These are phyloP conservation scores for Neomonachus schauinslandi DNA, from an alignment of 2,113 vertebrate species.

Conservation along the genomic window DNA sequence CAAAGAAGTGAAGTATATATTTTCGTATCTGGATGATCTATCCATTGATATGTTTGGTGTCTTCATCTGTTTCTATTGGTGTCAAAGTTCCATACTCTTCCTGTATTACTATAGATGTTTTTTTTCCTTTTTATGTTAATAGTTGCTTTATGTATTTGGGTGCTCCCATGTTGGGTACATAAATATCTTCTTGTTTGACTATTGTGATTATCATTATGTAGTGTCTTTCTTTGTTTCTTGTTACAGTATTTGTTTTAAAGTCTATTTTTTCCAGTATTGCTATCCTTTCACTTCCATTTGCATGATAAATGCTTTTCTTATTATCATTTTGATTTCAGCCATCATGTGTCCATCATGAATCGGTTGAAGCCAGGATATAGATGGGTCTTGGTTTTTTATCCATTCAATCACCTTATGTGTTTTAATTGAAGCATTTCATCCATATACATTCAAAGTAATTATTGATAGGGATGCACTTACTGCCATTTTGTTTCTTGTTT, in stretches of 20 bases:
- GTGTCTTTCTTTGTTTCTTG: neutral
- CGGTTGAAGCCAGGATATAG: neutral
- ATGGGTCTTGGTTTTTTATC: neutral
- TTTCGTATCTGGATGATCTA: neutral
- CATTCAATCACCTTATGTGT: neutral
- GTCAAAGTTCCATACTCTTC: neutral
- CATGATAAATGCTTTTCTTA: too few species aligned
- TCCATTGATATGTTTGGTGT: neutral
- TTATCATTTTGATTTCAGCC: too few species aligned
- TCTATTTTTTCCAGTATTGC: neutral
- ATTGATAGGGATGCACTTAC: neutral
- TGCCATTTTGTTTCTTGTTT: neutral
- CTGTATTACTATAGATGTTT: neutral
- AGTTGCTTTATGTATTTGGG: neutral
- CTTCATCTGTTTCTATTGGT: neutral
- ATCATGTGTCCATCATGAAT: neutral
- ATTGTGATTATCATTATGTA: neutral
- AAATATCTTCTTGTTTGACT: neutral
- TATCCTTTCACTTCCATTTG: neutral
- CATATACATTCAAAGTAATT: neutral
- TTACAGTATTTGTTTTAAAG: neutral
- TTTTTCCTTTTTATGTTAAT: neutral
- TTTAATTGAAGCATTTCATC: neutral
- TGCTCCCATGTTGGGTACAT: neutral
- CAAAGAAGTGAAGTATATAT: neutral